A percentile compares a stretch with the other conserved stretches of the same genome.
Evolutionary conservation across 2,797 vertebrate species (phyloP).

Genomic region (Gambelia wislizenii): DNA sequence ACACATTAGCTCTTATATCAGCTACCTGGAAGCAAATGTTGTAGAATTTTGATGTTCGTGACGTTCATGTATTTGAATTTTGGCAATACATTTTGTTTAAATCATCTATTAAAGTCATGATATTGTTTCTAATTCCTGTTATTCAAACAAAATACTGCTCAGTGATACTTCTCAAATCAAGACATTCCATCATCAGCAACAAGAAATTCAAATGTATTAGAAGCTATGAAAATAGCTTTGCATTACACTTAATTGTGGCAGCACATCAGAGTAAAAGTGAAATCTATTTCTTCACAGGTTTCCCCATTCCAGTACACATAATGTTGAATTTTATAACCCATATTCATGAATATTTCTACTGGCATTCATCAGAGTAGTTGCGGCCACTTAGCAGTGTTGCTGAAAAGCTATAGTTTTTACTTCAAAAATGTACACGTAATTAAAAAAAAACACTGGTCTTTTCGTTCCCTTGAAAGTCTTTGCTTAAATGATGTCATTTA

Average conservation of each 20-base stretch:
- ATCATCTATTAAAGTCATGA: not conserved
- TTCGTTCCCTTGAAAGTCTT: conserved; percentile 37
- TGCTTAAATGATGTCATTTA: conserved; percentile 27
- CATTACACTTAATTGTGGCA: not conserved
- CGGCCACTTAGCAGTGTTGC: conserved; percentile 23
- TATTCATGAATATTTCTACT: not conserved
- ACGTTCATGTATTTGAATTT: not conserved
- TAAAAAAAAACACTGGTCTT: conserved; percentile 31
- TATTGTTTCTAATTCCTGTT: not conserved
- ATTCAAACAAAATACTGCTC: conserved; percentile 14
- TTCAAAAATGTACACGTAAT: conserved; percentile 19
- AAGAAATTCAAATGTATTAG: not conserved
- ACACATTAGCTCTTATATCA: not conserved
- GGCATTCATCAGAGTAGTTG: conserved; percentile 16
- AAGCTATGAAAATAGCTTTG: not conserved
- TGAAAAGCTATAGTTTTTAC: conserved; percentile 11
- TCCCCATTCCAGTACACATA: conserved; percentile 8
- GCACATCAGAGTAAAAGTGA: conserved; percentile 12
- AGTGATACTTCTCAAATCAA: not conserved
- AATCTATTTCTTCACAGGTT: not conserved
- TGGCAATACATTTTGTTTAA: not conserved
- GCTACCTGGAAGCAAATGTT: not conserved
- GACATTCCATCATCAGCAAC: not conserved
- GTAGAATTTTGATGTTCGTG: not conserved
- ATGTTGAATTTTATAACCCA: conserved; percentile 3